Percentiles rank a stretch among this genome's conserved stretches.
phyloP scores from a whole-genome alignment of 2,797 vertebrate species.

The Orientallactaga sibirica region DNA sequence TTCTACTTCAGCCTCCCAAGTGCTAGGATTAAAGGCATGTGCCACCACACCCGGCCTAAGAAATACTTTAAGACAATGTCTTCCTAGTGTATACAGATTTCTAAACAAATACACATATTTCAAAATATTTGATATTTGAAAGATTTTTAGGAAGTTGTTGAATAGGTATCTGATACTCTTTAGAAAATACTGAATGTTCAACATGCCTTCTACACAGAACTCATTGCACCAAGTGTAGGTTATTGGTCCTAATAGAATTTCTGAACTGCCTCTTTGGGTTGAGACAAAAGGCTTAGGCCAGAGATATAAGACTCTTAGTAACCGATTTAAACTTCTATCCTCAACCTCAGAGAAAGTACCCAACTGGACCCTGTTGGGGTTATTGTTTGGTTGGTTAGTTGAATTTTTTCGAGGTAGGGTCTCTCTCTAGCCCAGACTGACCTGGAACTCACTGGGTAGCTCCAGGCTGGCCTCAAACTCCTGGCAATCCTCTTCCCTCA shows the following conservation, averaged over 20 bases:
- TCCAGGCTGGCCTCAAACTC: no score
- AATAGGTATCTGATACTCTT: neutral
- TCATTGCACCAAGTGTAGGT: neutral
- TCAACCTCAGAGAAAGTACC: neutral
- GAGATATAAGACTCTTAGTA: neutral
- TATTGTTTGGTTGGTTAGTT: no score
- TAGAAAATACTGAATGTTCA: slow-evolving; percentile 5
- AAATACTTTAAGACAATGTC: neutral
- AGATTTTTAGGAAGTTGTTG: neutral
- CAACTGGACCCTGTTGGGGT: neutral
- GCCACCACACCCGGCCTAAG: no score
- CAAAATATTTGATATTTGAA: neutral
- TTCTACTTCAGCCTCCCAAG: no score
- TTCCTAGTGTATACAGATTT: slow-evolving; percentile 8
- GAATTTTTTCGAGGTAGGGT: no score
- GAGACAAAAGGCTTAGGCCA: neutral
- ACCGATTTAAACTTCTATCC: neutral
- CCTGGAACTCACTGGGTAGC: no score
- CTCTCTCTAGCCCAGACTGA: no score
- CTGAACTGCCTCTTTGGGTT: neutral
- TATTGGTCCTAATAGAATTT: neutral
- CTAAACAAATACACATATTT: slow-evolving; percentile 35
- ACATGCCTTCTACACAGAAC: neutral
- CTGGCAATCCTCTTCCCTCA: no score
- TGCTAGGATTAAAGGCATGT: no score